Evolutionary conservation across 2,888 invertebrate species (phyloP), one percentile per base, ranked within the genome.

Genomic region (Drosophila aldrichi): DNA sequence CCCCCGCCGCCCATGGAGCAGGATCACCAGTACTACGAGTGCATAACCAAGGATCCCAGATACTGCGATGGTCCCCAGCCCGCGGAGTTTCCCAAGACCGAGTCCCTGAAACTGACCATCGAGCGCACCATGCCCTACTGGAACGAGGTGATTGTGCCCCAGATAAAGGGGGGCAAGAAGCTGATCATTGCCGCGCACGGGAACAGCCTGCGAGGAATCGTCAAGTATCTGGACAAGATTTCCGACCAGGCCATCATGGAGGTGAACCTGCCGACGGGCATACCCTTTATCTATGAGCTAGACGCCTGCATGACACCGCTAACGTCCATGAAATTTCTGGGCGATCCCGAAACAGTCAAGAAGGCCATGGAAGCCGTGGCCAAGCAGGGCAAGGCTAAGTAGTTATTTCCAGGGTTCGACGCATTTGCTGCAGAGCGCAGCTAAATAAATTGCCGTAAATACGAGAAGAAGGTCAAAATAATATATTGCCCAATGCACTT

Each of bases 171-270:
- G 77, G 97, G 97, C 67, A 97, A 97, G 91, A 95, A 93, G 32
- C 95, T 97, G 69, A 95, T 97, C 48, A 96, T 97, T 86, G 97
- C 96, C 41, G 97, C 97, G 29, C 97, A 97, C 90, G 97, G 97
- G 52, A 97, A 97, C 93, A 97, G 97, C 91, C 94, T 97, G 58
- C 94, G 97, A 83, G 97, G 97, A 77, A 96, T 97, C 82, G 96
- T 97, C 2, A 97, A 97, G 92, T 96, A 97, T 94, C 94, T 97
- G 91, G 97, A 97, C 95, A 95, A 94, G 74, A 94, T 97, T 88
- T 95, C 95, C 49, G 95, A 96, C 84, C 95, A 95, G 55, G 95
- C 95, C 59, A 96, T 97, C 64, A 96, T 96, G 96, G 94, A 94
- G 49, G 93, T 97, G 56, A 96, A 97, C 91, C 93, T 97, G 68